Percentiles rank a stretch among this genome's conserved stretches.
Evolutionary conservation across 2,113 vertebrate genomes (phyloP).

Genomic region (Leucoraja erinaceus): DNA sequence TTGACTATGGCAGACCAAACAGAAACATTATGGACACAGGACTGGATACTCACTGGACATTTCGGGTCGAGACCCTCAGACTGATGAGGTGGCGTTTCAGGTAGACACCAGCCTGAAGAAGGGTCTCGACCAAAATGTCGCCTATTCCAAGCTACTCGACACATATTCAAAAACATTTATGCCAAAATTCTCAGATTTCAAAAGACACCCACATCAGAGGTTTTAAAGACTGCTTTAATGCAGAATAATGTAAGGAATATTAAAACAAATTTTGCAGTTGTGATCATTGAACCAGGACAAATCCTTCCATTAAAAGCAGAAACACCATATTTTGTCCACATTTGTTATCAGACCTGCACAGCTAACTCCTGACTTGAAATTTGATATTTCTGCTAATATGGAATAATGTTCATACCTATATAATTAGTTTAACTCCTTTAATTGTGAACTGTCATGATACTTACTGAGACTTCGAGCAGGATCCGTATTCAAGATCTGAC

Average conservation of each 20-base stretch:
- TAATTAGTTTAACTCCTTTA: neutral
- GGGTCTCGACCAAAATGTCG: too few species aligned
- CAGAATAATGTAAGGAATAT: neutral
- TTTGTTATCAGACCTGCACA: neutral
- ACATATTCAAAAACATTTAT: neutral
- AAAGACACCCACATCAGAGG: neutral
- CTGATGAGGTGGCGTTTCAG: too few species aligned
- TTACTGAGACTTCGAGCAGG: slow-evolving; percentile 51
- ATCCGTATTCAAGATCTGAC: slow-evolving; percentile 59
- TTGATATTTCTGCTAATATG: neutral
- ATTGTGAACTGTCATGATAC: neutral
- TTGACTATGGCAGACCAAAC: neutral
- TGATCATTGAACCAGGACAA: neutral
- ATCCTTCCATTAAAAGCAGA: neutral
- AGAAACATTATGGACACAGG: neutral
- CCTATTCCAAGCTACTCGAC: too few species aligned
- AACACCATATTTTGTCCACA: neutral
- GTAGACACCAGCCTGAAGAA: too few species aligned
- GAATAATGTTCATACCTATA: neutral
- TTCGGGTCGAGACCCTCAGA: too few species aligned
- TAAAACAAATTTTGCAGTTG: neutral
- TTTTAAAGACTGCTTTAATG: neutral
- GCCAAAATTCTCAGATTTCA: neutral
- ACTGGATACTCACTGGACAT: neutral
- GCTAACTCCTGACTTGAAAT: neutral